Evolutionary conservation across 2,113 vertebrate species (phyloP), one percentile per base, ranked within the genome.

Genomic region (Platysteira castanea): DNA sequence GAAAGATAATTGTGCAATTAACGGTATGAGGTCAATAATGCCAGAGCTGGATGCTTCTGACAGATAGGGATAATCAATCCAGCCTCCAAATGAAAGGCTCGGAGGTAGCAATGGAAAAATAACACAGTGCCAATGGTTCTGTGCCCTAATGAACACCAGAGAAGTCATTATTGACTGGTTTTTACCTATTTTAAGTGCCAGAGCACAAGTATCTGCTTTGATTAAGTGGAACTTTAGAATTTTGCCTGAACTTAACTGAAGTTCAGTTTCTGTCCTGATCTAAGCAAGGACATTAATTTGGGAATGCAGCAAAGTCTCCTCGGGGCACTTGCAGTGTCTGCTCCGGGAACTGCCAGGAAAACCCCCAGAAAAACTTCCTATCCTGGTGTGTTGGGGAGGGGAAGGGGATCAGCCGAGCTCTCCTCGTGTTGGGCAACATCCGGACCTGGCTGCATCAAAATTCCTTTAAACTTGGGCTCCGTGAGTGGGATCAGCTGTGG

Each of bases 1-100:
- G 97, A 97, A 97, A 97, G 96, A 97, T 97, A 97, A 97, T 97
- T 96, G 97, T 95, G 96, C 97, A 97, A 97, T 97, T 97, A 97
- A 85, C 61, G 78, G 97, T 84, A 24, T 81, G 57, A 94, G 97
- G 97, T 97, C 97, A 97, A 97, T 97, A 95, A 97, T 97, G 95
- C 95, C 97, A 97, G 91, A 88, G 91, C 96, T 93, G 90, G 81
- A 93, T 84, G 96, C 84, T 96, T 97, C 94, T 96, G 93, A 95
- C 93, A 88, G 88, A 91, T 81, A 85, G 95, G 77, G 93, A 97
- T 97, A 97, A 97, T 97, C 91, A 97, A 90, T 96, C 94, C 94
- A 86, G 73, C 57, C 90, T 95, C 93, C 84, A 54, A 86, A 94
- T 92, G 92, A 97, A 96, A 96, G 94, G 92, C 79, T 94, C 2